Evolutionary conservation across 2,797 vertebrate species (phyloP).

Genomic region (Numenius phaeopus): DNA sequence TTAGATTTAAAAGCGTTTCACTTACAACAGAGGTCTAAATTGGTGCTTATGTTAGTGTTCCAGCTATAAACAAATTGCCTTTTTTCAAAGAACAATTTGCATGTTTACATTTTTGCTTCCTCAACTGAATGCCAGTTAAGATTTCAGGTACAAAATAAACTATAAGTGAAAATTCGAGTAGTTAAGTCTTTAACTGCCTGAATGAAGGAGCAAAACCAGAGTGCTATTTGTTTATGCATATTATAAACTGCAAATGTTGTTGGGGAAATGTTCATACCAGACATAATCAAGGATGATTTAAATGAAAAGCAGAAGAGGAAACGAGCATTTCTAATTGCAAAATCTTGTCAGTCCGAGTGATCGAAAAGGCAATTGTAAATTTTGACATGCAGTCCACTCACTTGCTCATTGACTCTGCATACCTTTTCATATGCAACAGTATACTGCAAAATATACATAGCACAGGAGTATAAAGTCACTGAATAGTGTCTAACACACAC

Average conservation of each 20-base stretch:
- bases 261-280: not conserved
- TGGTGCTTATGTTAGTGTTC: not conserved
- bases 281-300: not conserved
- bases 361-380: not conserved
- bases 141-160: not conserved
- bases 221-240: not conserved
- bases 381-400: not conserved
- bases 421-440: not conserved
- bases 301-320: not conserved
- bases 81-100: not conserved
- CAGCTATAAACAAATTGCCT: not conserved
- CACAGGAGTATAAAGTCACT: not conserved
- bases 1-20: not conserved
- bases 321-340: not conserved
- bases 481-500: not conserved
- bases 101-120: not conserved
- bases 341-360: not conserved
- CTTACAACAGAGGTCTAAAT: rapidly evolving
- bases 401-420: not conserved
- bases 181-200: not conserved
- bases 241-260: not conserved
- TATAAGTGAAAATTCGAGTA: not conserved
- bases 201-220: not conserved
- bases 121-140: not conserved
- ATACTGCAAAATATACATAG: not conserved